Conservation (phyloP, 2,888 invertebrate genomes). For the Bombylius major region DNA sequence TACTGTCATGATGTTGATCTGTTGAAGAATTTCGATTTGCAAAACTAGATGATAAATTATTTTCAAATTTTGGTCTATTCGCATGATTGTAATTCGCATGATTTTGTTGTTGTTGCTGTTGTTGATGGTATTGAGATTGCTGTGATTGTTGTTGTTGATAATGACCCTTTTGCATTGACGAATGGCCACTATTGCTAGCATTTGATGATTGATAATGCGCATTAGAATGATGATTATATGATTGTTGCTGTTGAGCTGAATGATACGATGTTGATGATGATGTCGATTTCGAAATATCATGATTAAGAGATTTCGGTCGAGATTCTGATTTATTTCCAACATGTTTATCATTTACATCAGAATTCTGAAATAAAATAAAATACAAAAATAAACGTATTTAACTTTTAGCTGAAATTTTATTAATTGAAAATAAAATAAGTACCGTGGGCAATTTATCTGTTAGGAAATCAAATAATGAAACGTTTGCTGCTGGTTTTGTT, state of each 20-base stretch:
- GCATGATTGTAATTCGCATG: neutral
- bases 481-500: slow-evolving; percentile 64
- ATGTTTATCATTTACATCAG: neutral
- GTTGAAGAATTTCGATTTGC: slow-evolving; percentile 13
- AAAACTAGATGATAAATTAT: slow-evolving; percentile 36
- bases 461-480: slow-evolving; percentile 69
- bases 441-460: slow-evolving; percentile 54
- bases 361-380: neutral
- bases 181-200: slow-evolving; percentile 2
- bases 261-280: neutral
- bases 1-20: neutral
- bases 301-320: neutral
- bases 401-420: neutral
- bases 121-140: slow-evolving; percentile 4
- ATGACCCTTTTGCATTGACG: slow-evolving; percentile 8
- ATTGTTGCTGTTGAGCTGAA: neutral
- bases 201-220: slow-evolving; percentile 7
- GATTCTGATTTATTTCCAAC: neutral
- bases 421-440: neutral
- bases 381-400: neutral
- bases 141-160: slow-evolving; percentile 8
- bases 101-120: neutral
- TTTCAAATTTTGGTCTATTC: slow-evolving; percentile 28
- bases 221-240: slow-evolving; percentile 1
- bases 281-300: neutral